These are phyloP conservation scores for Halcyon badia DNA, from an alignment of 2,797 vertebrate genomes.

Conservation along the genomic window DNA sequence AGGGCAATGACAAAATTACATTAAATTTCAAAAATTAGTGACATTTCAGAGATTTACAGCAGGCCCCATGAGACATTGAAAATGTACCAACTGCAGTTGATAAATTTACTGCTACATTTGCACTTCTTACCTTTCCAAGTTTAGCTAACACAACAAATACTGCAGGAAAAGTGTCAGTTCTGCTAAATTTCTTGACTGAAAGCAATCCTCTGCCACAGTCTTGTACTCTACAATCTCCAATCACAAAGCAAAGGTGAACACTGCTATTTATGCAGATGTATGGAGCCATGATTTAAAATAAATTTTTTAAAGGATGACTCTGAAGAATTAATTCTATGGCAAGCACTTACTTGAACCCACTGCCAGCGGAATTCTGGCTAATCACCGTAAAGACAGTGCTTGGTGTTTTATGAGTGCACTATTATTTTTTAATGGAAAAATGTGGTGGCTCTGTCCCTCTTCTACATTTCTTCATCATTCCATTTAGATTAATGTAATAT, in stretches of 20 bases:
- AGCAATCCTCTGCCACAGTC: neutral
- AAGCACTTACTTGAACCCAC: neutral
- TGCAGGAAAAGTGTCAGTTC: neutral
- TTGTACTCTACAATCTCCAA: neutral
- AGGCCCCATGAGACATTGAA: neutral
- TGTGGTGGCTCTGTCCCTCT: rapidly evolving
- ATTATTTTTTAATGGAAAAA: neutral
- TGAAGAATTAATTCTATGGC: neutral
- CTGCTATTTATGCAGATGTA: neutral
- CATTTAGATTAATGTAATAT: neutral
- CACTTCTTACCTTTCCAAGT: neutral
- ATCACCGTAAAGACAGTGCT: neutral
- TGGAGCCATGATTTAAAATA: neutral
- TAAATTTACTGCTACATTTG: neutral
- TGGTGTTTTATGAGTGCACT: neutral
- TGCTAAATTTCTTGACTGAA: neutral
- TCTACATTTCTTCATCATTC: neutral
- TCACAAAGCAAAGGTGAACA: neutral
- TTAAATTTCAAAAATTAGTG: neutral
- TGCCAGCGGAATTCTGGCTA: neutral
- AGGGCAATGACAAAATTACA: neutral
- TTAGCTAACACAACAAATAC: neutral
- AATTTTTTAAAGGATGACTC: neutral
- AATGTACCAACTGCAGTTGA: neutral
- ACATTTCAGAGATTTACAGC: neutral